A percentile compares a stretch with the other conserved stretches of the same genome.
Conservation (phyloP, 2,797 vertebrate species). For the Kryptolebias ocellatus region DNA sequence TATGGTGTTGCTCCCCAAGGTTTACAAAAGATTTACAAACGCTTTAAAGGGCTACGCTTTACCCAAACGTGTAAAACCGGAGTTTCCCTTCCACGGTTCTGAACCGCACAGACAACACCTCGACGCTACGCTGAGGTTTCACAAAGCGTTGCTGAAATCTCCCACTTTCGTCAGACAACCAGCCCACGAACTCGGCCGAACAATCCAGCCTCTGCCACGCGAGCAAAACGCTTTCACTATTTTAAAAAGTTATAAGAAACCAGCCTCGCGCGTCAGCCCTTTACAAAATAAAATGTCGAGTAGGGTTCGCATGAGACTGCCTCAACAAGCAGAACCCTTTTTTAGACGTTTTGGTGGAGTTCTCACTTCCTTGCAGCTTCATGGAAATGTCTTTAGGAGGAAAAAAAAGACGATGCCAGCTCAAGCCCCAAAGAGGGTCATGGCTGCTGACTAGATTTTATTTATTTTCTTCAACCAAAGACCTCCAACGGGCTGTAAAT, state of each 20-base stretch:
- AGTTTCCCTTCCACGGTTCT: too few species aligned
- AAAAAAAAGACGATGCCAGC: not conserved
- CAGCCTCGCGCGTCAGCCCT: not conserved
- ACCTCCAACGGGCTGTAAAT: not conserved
- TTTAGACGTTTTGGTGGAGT: not conserved
- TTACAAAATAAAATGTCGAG: not conserved
- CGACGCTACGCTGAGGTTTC: not conserved
- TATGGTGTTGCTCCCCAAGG: too few species aligned
- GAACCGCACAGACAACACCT: not conserved
- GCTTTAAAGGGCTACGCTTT: too few species aligned
- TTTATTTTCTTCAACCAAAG: not conserved
- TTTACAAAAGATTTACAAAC: too few species aligned
- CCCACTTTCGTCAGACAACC: not conserved
- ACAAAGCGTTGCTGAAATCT: not conserved
- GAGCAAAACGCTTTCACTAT: fast-evolving
- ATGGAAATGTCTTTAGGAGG: conserved; percentile 2
- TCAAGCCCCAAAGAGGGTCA: not conserved
- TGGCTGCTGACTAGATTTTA: not conserved
- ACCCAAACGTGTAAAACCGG: too few species aligned
- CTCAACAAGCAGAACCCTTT: not conserved
- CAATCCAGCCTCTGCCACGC: not conserved
- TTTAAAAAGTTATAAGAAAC: not conserved
- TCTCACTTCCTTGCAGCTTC: conserved; percentile 29
- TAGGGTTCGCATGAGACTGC: not conserved
- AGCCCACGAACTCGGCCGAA: not conserved